These are phyloP conservation scores for Phalanger gymnotis DNA, from an alignment of 2,797 vertebrate genomes.

Conservation along the genomic window DNA sequence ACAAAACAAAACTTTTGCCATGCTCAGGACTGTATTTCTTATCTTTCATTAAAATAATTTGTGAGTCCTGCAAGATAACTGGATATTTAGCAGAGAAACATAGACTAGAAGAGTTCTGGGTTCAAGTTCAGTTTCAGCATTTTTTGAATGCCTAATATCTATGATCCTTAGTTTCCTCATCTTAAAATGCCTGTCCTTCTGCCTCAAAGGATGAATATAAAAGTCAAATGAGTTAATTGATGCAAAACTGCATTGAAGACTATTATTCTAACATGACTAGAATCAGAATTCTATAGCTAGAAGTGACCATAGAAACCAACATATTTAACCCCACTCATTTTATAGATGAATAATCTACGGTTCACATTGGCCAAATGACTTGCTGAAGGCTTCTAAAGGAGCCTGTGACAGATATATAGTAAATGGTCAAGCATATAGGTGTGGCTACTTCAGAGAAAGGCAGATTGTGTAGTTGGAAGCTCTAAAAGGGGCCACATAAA, in stretches of 20 bases:
- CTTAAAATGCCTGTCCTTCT: background rate
- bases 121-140: background rate
- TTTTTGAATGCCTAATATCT: background rate
- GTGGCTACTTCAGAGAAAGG: background rate
- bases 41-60: background rate
- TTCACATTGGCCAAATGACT: background rate
- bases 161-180: background rate
- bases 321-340: background rate
- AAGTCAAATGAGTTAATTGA: background rate
- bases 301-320: background rate
- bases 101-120: background rate
- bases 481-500: background rate
- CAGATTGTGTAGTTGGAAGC: background rate
- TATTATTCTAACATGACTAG: background rate
- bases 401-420: background rate
- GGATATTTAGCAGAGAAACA: background rate
- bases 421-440: background rate
- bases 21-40: background rate
- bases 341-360: background rate
- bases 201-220: background rate
- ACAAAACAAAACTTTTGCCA: background rate
- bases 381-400: background rate
- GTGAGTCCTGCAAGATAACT: background rate
- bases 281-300: background rate
- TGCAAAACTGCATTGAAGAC: background rate